Conservation (phyloP, 2,797 vertebrate genomes). For the Gadopsis bispinosus region DNA sequence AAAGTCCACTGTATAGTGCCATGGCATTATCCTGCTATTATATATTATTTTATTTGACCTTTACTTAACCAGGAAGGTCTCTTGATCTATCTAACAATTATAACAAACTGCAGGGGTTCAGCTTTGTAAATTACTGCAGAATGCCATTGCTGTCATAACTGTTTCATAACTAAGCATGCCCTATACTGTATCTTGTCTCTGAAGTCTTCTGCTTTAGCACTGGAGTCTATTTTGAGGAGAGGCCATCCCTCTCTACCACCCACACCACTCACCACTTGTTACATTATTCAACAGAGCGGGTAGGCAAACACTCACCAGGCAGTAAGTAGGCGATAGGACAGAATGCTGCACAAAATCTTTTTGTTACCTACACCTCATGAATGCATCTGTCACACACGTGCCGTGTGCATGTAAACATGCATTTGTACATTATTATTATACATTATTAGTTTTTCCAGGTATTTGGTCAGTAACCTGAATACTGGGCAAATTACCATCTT, state of each 20-base stretch:
- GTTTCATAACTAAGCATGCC: constrained; percentile 34
- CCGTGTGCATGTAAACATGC: neutral
- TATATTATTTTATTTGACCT: neutral
- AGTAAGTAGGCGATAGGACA: constrained; percentile 25
- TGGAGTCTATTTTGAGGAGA: constrained; percentile 77
- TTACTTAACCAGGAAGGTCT: neutral
- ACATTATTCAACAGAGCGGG: constrained; percentile 77
- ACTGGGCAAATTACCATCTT: neutral
- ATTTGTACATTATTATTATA: neutral
- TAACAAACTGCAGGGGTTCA: neutral
- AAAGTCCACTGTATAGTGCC: neutral
- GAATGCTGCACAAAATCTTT: constrained; percentile 28
- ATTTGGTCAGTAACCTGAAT: neutral
- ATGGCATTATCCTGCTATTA: neutral
- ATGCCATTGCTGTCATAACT: neutral
- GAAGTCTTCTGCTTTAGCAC: constrained; percentile 48
- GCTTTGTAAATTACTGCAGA: constrained; percentile 13
- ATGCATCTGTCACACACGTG: neutral
- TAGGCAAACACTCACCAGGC: constrained; percentile 52
- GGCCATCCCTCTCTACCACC: constrained; percentile 68
- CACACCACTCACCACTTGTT: constrained; percentile 72
- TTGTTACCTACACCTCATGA: constrained; percentile 13
- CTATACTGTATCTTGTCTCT: constrained; percentile 14
- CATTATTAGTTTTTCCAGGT: neutral
- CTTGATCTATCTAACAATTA: neutral